Conservation (phyloP, 2,797 vertebrate species). For the Gadopsis marmoratus region DNA sequence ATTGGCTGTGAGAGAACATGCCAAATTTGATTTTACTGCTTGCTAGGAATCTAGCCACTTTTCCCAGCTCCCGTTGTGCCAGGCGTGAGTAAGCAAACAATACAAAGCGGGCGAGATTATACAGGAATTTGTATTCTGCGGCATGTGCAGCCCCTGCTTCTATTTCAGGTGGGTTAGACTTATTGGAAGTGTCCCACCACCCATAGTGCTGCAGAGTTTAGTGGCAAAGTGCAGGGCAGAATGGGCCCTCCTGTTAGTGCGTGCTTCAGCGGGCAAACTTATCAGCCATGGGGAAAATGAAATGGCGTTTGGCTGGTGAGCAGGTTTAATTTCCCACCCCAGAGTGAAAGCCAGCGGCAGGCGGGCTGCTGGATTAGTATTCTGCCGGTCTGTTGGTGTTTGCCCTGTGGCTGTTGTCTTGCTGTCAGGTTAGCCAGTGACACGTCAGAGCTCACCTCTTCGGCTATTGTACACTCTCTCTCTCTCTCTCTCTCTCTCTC, state of each 20-base stretch:
- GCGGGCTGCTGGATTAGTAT: slow-evolving; percentile 70
- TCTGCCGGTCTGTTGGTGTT: slow-evolving; percentile 67
- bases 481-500: not conserved
- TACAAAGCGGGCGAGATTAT: slow-evolving; percentile 22
- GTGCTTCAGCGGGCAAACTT: slow-evolving; percentile 49
- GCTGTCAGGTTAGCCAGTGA: slow-evolving; percentile 72
- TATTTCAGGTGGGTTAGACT: slow-evolving; percentile 41
- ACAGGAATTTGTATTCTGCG: slow-evolving; percentile 43
- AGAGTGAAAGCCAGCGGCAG: slow-evolving; percentile 46
- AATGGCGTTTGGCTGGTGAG: slow-evolving; percentile 51
- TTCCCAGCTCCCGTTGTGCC: not conserved
- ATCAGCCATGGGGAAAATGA: slow-evolving; percentile 46
- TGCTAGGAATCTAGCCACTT: not conserved
- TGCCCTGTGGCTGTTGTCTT: slow-evolving; percentile 75
- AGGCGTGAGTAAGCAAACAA: slow-evolving; percentile 22
- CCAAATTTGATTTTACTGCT: not conserved
- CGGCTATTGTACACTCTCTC: slow-evolving; percentile 46
- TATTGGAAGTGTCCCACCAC: slow-evolving; percentile 39
- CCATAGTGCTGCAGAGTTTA: slow-evolving; percentile 36
- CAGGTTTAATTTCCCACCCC: slow-evolving; percentile 60
- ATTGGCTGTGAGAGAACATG: not conserved
- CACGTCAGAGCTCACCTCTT: slow-evolving; percentile 63
- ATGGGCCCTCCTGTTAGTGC: slow-evolving; percentile 30
- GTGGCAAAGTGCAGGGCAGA: slow-evolving; percentile 27
- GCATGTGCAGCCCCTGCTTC: not conserved